These are phyloP conservation scores for Smittia aterrima DNA, from an alignment of 2,888 invertebrate species.

Conservation along the genomic window DNA sequence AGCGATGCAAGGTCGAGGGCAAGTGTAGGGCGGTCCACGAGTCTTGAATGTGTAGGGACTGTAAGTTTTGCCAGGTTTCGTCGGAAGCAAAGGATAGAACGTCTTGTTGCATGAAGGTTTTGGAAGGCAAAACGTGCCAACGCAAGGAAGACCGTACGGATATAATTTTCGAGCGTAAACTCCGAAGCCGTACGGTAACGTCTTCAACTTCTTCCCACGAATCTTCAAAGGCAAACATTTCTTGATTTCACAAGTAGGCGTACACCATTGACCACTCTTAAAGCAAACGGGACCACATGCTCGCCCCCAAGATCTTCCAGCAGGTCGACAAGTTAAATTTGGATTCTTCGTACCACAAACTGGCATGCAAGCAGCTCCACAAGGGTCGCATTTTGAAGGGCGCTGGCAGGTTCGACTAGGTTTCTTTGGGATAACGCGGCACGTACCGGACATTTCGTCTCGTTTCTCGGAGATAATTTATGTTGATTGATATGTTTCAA, in stretches of 20 bases:
- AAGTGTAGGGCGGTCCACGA: slow-evolving; percentile 29
- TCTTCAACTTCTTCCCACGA: background rate
- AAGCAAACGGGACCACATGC: slow-evolving; percentile 20
- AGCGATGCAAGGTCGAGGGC: slow-evolving; percentile 22
- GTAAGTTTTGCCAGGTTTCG: slow-evolving; percentile 27
- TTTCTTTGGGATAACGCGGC: background rate
- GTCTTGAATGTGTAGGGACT: slow-evolving; percentile 31
- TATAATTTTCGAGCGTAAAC: slow-evolving; percentile 27
- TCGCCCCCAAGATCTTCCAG: slow-evolving; percentile 27
- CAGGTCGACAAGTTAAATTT: slow-evolving; percentile 27
- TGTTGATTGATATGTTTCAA: background rate
- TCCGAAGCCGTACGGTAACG: slow-evolving; percentile 30
- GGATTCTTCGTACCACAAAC: slow-evolving; percentile 23
- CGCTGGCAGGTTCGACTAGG: background rate
- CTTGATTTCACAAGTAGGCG: background rate
- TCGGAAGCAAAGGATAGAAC: slow-evolving; percentile 32
- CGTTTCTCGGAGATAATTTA: background rate
- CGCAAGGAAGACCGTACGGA: slow-evolving; percentile 32
- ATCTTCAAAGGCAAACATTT: background rate
- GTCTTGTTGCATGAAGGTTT: background rate
- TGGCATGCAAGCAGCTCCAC: background rate
- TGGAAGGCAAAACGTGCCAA: background rate
- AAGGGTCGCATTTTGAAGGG: slow-evolving; percentile 28
- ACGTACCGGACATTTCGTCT: background rate
- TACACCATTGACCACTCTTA: background rate